These are phyloP conservation scores for Ferdinandea cuprea DNA, from an alignment of 2,888 invertebrate genomes.

Conservation along the genomic window DNA sequence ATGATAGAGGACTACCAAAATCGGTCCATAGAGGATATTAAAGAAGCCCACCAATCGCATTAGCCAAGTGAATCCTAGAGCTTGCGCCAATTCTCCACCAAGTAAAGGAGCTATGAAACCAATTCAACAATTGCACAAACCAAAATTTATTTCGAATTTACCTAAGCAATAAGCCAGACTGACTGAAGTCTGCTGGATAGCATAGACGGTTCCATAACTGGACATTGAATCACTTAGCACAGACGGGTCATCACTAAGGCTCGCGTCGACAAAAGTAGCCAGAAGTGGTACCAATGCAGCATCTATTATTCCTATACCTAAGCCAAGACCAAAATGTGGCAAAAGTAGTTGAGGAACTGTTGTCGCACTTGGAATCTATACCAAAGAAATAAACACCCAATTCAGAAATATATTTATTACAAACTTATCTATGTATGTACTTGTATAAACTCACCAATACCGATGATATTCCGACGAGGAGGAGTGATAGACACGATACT, in stretches of 20 bases:
- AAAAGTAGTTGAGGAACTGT: slow-evolving; percentile 86
- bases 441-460: slow-evolving; percentile 84
- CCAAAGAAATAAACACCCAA: too few relatives aligned
- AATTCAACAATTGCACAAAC: not conserved
- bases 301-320: slow-evolving; percentile 91
- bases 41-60: slow-evolving; percentile 88
- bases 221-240: slow-evolving; percentile 79
- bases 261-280: slow-evolving; percentile 88
- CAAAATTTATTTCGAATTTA: slow-evolving; percentile 80
- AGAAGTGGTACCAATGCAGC: slow-evolving; percentile 91
- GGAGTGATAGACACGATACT: slow-evolving; percentile 86
- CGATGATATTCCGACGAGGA: slow-evolving; percentile 87
- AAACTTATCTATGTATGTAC: too few relatives aligned
- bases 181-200: slow-evolving; percentile 92
- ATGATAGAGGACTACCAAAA: slow-evolving; percentile 84
- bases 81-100: slow-evolving; percentile 88
- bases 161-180: slow-evolving; percentile 91
- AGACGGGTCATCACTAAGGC: slow-evolving; percentile 80
- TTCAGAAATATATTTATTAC: too few relatives aligned
- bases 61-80: slow-evolving; percentile 89
- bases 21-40: slow-evolving; percentile 88
- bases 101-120: slow-evolving; percentile 87
- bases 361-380: slow-evolving; percentile 86
- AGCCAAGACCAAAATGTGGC: slow-evolving; percentile 91
- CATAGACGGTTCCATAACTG: slow-evolving; percentile 92